A percentile compares a stretch with the other conserved stretches of the same genome.
phyloP scores from a whole-genome alignment of 2,888 invertebrate genomes.

The Alsophila aescularia region DNA sequence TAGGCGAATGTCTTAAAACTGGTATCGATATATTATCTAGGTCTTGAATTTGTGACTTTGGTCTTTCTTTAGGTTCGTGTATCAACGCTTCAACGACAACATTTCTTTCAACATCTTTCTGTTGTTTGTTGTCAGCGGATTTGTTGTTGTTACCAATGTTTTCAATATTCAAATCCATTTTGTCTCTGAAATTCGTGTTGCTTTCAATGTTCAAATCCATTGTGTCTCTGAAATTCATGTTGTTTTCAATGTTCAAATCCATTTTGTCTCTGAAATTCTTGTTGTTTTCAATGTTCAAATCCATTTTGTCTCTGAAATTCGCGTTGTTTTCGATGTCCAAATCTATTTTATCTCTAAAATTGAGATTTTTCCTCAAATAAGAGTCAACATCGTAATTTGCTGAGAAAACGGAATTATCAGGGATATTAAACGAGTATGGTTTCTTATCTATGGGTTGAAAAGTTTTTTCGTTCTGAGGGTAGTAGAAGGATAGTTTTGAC shows the following conservation, averaged over 20 bases:
- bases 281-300: too few relatives aligned
- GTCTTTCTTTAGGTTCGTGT: conserved; percentile 40
- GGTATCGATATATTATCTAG: conserved; percentile 82
- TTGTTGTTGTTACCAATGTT: conserved; percentile 29
- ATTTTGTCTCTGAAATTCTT: too few relatives aligned
- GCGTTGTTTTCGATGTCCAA: conserved; percentile 20
- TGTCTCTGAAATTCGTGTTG: conserved; percentile 55
- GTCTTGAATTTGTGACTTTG: conserved; percentile 5
- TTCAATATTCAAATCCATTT: conserved; percentile 30
- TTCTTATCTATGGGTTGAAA: conserved; percentile 58
- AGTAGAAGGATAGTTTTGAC: conserved; percentile 68
- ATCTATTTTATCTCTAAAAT: conserved; percentile 54
- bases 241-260: conserved; percentile 26
- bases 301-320: too few relatives aligned
- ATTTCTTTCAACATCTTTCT: conserved; percentile 18
- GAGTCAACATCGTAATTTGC: conserved; percentile 72
- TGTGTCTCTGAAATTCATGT: conserved; percentile 64
- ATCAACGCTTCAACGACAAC: conserved; percentile 50
- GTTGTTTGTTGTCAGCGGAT: conserved; percentile 5
- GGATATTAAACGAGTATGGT: conserved; percentile 76
- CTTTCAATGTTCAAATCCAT: conserved; percentile 17
- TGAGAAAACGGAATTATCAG: conserved; percentile 71
- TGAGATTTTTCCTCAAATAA: conserved; percentile 70
- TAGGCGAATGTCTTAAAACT: conserved; percentile 83
- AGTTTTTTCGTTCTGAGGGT: conserved; percentile 44